Percentiles rank a stretch among this genome's conserved stretches.
phyloP scores from a whole-genome alignment of 2,888 invertebrate species.

The Seira ritae region DNA sequence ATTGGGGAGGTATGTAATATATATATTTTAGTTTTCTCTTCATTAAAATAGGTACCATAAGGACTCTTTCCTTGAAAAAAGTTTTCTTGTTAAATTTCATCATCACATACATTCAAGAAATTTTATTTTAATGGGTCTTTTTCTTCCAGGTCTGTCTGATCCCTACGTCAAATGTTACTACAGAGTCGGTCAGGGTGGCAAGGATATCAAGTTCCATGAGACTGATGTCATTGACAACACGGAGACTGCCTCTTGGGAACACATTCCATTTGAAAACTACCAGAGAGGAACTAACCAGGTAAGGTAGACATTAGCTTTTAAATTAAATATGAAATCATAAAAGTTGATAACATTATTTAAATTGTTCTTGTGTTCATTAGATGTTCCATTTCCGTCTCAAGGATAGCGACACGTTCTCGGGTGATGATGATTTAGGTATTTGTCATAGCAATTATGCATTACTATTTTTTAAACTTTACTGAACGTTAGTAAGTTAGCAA shows the following conservation, averaged over 20 bases:
- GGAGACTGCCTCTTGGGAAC: conserved; percentile 62
- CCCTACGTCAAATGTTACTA: conserved; percentile 68
- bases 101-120: too few relatives aligned
- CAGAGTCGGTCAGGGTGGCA: conserved; percentile 61
- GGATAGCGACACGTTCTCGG: conserved; percentile 63
- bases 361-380: conserved; percentile 28
- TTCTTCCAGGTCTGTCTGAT: conserved; percentile 60
- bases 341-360: neutral
- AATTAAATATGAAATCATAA: neutral
- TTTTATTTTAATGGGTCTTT: too few relatives aligned
- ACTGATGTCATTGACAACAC: conserved; percentile 58
- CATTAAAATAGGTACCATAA: too few relatives aligned
- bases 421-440: conserved; percentile 67
- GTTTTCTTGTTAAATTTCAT: too few relatives aligned
- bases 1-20: too few relatives aligned
- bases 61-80: too few relatives aligned
- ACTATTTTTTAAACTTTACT: too few relatives aligned
- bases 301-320: neutral
- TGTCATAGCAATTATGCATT: too few relatives aligned
- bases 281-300: conserved; percentile 63
- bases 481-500: too few relatives aligned
- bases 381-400: conserved; percentile 65
- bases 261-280: conserved; percentile 65
- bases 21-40: too few relatives aligned
- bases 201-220: conserved; percentile 61